Evolutionary conservation across 2,888 invertebrate genomes (phyloP), one percentile per base, ranked within the genome.

Genomic region (Cheilosia variabilis): DNA sequence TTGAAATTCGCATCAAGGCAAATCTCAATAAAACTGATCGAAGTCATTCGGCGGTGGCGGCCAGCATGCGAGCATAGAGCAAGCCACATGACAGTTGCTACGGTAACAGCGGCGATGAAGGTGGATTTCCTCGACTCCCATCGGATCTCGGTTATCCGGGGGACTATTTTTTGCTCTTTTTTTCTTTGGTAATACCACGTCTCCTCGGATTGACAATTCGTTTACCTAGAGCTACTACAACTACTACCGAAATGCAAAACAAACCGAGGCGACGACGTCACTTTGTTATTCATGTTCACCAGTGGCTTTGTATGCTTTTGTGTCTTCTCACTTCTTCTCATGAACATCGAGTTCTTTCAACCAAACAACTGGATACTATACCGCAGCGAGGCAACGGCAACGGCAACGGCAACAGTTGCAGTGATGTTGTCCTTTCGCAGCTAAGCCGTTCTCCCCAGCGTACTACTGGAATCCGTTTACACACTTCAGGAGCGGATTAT

Each of bases 11-110:
- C 86, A 86, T 86, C 86, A 72, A 73, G 80, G 72, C 86, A 81
- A 86, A 86, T 86, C 86, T 86, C 86, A 81, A 86, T 86, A 86
- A 86, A 86, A 86, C 77, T 80, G 86, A 81, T 81, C 86, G 76
- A 81, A 86, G 81, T 81, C 86, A 77, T 80, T 86, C 60, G 66
- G 75, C 45, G 53, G 57, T 45, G 66, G 58, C 41, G 22, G 34
- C 37, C 37, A 37, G 13, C 13, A 37, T 31, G 9, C 9, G 31
- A 37, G 37, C 4, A 1, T 13, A 37, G 4, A 37, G 10, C 10
- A 3, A 37, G 34, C 13, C 37, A 37, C 37, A 13, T 37, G 37
- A 4, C 57, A 4, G 45, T 45, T n/a, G 52, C 10, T 58, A 2
- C 65, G 72, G 65, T 37, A 45, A 45, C 37, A 58, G 53, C 57